Evolutionary conservation across 2,113 vertebrate species (phyloP).

Genomic region (Etheostoma spectabile): DNA sequence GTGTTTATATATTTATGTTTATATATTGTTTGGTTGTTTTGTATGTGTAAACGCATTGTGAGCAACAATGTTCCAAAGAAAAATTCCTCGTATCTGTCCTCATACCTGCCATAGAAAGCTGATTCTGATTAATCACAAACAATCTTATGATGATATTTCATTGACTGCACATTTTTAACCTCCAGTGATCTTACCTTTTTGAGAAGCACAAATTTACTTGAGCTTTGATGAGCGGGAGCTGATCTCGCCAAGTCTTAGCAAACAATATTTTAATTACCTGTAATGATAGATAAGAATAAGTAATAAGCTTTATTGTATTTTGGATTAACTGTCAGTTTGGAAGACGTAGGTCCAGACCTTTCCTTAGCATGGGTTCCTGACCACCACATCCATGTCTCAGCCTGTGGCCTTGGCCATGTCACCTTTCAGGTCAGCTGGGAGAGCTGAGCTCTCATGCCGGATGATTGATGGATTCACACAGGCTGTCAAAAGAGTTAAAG

Average conservation of each 20-base stretch:
- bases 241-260: not conserved
- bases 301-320: not conserved
- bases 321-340: slow-evolving; percentile 1
- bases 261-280: not conserved
- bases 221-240: not conserved
- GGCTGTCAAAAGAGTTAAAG: slow-evolving; percentile 51
- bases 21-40: too few species aligned
- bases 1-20: too few species aligned
- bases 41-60: too few species aligned
- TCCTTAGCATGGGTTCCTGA: not conserved
- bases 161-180: not conserved
- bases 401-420: slow-evolving; percentile 42
- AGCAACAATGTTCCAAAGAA: too few species aligned
- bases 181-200: not conserved
- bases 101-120: too few species aligned
- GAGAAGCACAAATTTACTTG: not conserved
- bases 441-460: not conserved
- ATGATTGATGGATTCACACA: slow-evolving; percentile 60
- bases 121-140: not conserved
- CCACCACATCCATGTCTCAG: slow-evolving; percentile 8
- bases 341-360: not conserved
- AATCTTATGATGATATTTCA: slow-evolving; percentile 3
- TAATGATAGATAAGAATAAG: not conserved
- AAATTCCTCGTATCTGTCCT: too few species aligned
- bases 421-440: slow-evolving; percentile 46